phyloP scores from a whole-genome alignment of 1,140 invertebrate species.

The Laupala kohalensis region DNA sequence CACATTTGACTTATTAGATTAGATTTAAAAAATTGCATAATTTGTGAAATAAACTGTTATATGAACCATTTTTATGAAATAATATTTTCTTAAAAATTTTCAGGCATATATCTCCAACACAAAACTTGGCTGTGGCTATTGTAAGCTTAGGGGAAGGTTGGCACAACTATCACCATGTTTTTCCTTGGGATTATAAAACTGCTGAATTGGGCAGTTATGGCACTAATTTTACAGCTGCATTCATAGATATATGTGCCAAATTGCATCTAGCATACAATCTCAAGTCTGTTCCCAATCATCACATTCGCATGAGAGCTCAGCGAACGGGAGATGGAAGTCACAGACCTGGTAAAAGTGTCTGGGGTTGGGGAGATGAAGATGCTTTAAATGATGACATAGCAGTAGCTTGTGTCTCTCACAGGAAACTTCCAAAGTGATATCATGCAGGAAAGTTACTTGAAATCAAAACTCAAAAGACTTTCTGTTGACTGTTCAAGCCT shows the following conservation, averaged over 20 bases:
- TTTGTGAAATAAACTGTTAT: too few relatives aligned
- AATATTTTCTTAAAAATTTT: background rate
- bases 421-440: background rate
- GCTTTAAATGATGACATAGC: slow-evolving; percentile 34
- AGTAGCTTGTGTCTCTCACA: background rate
- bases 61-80: background rate
- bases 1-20: too few relatives aligned
- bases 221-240: slow-evolving; percentile 63
- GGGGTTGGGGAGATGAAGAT: slow-evolving; percentile 49
- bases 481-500: too few relatives aligned
- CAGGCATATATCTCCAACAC: slow-evolving; percentile 40
- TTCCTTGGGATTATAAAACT: slow-evolving; percentile 77
- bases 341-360: slow-evolving; percentile 42
- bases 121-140: slow-evolving; percentile 30
- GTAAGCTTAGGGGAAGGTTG: slow-evolving; percentile 44
- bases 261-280: slow-evolving; percentile 64
- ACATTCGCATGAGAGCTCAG: slow-evolving; percentile 40
- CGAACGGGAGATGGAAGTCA: slow-evolving; percentile 49
- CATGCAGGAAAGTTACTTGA: background rate
- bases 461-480: background rate
- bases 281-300: slow-evolving; percentile 44
- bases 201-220: slow-evolving; percentile 53
- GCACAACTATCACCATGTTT: slow-evolving; percentile 88
- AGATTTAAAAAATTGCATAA: too few relatives aligned
- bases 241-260: slow-evolving; percentile 65